A percentile compares a stretch with the other conserved stretches of the same genome.
These are phyloP conservation scores for Bombus picipes DNA, from an alignment of 1,140 invertebrate genomes.

Conservation along the genomic window DNA sequence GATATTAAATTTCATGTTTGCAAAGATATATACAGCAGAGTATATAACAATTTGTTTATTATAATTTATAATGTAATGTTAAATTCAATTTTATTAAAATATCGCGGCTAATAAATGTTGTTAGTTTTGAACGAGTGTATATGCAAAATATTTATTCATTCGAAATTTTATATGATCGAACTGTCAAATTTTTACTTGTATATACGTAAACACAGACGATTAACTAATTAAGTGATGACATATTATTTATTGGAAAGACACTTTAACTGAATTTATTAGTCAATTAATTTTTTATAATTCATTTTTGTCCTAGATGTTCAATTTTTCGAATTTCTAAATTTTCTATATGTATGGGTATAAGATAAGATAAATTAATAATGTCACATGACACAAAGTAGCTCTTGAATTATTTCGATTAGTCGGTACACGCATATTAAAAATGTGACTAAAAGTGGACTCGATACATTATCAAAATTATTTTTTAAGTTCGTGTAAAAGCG, in stretches of 20 bases:
- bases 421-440: slow-evolving; percentile 5
- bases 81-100: not conserved
- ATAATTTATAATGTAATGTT: not conserved
- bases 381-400: not conserved
- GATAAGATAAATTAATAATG: not conserved
- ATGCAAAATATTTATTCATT: not conserved
- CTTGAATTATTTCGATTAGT: slow-evolving; percentile 30
- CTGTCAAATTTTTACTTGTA: not conserved
- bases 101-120: not conserved
- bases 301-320: not conserved
- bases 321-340: not conserved
- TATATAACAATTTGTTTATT: not conserved
- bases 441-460: not conserved
- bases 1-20: not conserved
- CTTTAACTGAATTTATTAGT: not conserved
- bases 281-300: not conserved
- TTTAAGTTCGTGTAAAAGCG: slow-evolving; percentile 46
- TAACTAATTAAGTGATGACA: not conserved
- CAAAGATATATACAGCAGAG: too few relatives aligned
- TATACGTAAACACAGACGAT: not conserved
- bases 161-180: not conserved
- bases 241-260: not conserved
- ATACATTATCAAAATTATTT: slow-evolving; percentile 38
- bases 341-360: not conserved
- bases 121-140: not conserved